Percentiles rank a stretch among this genome's conserved stretches.
Conservation (phyloP, 2,888 invertebrate genomes). For the Acanthococcus lagerstroemiae region DNA sequence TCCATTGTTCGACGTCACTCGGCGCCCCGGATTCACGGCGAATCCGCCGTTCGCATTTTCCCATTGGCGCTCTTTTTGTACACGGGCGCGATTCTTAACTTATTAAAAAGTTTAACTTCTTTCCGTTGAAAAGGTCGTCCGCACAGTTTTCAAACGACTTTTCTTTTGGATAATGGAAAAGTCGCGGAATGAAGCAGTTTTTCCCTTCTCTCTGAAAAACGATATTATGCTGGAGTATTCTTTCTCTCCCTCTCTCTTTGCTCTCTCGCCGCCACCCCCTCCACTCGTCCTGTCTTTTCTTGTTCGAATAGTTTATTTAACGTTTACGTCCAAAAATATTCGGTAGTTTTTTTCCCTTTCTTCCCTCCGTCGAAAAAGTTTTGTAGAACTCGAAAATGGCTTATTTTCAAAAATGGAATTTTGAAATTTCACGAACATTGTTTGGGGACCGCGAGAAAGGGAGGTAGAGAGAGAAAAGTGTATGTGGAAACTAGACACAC, state of each 20-base stretch:
- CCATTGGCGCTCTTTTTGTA: constrained; percentile 28
- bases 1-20: not conserved
- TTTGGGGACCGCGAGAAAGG: no score
- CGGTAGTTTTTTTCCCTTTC: not conserved
- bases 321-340: not conserved
- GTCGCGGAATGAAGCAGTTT: constrained; percentile 25
- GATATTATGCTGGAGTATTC: constrained; percentile 12
- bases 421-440: not conserved
- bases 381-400: constrained; percentile 17
- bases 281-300: not conserved
- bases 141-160: constrained; percentile 26
- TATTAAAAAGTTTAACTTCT: constrained; percentile 30
- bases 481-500: no score
- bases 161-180: constrained; percentile 27
- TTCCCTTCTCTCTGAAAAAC: constrained; percentile 2
- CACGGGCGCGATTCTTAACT: constrained; percentile 26
- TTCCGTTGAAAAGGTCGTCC: constrained; percentile 29
- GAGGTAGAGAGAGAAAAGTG: no score
- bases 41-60: constrained; percentile 16
- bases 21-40: constrained; percentile 15
- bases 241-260: constrained; percentile 6
- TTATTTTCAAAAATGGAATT: constrained; percentile 22
- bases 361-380: no score
- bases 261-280: not conserved
- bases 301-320: not conserved